phyloP scores from a whole-genome alignment of 2,888 invertebrate genomes.

The Rotaria magnacalcarata region DNA sequence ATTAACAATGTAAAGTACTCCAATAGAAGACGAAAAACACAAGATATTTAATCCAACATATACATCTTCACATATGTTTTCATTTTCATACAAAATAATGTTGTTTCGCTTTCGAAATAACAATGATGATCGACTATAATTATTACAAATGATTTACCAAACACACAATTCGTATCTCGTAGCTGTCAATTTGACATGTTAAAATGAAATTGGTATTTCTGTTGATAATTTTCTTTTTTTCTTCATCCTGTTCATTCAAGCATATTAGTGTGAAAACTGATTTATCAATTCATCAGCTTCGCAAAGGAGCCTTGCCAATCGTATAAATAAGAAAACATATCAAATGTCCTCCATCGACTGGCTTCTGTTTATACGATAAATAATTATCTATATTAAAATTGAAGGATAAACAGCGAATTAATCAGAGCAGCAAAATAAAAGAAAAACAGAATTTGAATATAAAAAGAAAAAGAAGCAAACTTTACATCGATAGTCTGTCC shows the following conservation, averaged over 20 bases:
- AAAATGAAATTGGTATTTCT: background rate
- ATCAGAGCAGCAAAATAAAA: background rate
- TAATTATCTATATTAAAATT: background rate
- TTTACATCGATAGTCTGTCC: constrained; percentile 14
- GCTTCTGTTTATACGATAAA: background rate
- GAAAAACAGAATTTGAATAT: background rate
- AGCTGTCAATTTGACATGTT: background rate
- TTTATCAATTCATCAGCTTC: background rate
- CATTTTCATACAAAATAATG: too few species aligned
- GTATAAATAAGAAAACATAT: background rate
- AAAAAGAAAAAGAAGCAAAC: background rate
- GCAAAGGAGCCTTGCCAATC: background rate
- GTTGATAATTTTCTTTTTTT: background rate
- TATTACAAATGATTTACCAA: too few species aligned
- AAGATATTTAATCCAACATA: background rate
- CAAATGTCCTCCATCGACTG: background rate
- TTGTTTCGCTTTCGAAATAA: too few species aligned
- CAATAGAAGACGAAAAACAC: too few species aligned
- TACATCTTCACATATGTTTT: too few species aligned
- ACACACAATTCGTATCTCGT: too few species aligned
- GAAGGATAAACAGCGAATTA: background rate
- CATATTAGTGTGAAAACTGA: background rate
- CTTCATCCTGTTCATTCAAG: background rate
- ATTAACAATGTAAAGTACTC: too few species aligned
- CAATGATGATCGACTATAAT: too few species aligned